These are phyloP conservation scores for Falcunculus frontatus DNA, from an alignment of 2,113 vertebrate species.

Conservation along the genomic window DNA sequence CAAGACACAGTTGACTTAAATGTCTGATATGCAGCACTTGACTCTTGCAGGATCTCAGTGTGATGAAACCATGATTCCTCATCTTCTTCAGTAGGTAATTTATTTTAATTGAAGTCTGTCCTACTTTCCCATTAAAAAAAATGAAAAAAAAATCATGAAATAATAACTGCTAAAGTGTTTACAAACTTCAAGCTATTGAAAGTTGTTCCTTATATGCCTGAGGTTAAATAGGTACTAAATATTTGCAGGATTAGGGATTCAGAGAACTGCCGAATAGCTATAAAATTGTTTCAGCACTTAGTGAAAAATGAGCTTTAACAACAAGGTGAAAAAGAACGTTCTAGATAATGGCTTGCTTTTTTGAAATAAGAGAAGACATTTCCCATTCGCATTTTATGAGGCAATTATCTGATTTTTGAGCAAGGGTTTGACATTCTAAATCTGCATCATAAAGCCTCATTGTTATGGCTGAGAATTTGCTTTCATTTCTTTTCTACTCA, in stretches of 20 bases:
- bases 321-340: not conserved
- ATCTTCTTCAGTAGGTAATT: not conserved
- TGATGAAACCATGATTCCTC: not conserved
- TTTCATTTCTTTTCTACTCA: not conserved
- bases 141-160: too few relatives aligned
- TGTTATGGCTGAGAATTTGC: not conserved
- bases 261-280: not conserved
- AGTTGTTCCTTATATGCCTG: not conserved
- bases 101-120: not conserved
- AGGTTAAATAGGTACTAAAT: not conserved
- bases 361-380: not conserved
- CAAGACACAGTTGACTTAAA: not conserved
- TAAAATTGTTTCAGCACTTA: not conserved
- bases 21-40: not conserved
- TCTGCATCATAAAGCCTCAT: not conserved
- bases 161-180: not conserved
- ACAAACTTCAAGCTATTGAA: not conserved
- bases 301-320: not conserved
- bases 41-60: not conserved
- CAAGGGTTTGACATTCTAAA: not conserved
- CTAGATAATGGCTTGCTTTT: not conserved
- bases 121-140: not conserved
- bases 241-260: not conserved
- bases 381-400: not conserved
- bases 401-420: not conserved